Evolutionary conservation across 2,113 vertebrate genomes (phyloP).

Genomic region (Ictalurus punctatus): DNA sequence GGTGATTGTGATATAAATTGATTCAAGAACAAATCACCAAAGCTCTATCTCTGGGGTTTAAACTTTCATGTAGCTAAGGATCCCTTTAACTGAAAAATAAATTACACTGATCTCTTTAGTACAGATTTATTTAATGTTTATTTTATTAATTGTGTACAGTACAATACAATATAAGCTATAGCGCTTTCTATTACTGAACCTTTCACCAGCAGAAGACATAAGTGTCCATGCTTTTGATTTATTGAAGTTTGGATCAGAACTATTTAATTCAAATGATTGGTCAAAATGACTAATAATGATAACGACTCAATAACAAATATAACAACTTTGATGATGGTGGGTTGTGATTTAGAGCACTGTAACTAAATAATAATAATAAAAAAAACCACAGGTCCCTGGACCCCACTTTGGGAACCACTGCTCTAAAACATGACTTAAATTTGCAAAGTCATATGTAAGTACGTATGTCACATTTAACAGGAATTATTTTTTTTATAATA

Average conservation of each 20-base stretch:
- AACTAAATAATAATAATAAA: background rate
- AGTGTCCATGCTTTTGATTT: background rate
- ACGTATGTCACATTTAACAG: background rate
- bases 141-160: too few species aligned
- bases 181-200: background rate
- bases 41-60: background rate
- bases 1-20: background rate
- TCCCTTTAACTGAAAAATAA: background rate
- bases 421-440: background rate
- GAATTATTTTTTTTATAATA: background rate
- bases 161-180: background rate
- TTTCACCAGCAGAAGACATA: background rate
- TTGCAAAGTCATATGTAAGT: background rate
- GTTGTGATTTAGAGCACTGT: background rate
- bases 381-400: background rate
- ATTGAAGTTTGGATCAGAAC: background rate
- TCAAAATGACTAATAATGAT: background rate
- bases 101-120: background rate
- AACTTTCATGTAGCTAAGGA: background rate
- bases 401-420: background rate
- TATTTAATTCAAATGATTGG: background rate
- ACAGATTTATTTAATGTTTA: background rate
- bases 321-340: background rate
- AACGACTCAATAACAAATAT: background rate
- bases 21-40: background rate